Evolutionary conservation across 2,797 vertebrate species (phyloP).

Genomic region (Nyctalus aviator): DNA sequence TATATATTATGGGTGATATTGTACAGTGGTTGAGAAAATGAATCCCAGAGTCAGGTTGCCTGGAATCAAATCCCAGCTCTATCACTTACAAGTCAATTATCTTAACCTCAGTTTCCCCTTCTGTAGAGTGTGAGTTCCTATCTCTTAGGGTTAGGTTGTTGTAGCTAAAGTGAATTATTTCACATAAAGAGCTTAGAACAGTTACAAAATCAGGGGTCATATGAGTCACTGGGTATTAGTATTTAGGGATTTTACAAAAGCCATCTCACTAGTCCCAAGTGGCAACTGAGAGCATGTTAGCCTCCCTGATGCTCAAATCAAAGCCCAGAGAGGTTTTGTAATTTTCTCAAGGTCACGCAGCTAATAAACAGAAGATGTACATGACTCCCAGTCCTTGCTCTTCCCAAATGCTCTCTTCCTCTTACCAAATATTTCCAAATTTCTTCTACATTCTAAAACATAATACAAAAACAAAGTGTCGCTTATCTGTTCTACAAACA

Average conservation of each 20-base stretch:
- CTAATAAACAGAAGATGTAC: not conserved
- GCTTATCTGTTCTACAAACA: not conserved
- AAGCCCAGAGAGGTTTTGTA: not conserved
- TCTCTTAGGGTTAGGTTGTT: not conserved
- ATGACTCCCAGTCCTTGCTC: not conserved
- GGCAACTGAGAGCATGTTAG: not conserved
- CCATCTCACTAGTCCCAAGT: not conserved
- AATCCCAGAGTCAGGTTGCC: not conserved
- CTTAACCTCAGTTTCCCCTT: not conserved
- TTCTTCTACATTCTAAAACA: not conserved
- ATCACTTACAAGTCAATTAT: not conserved
- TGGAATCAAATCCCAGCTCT: not conserved
- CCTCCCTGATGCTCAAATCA: not conserved
- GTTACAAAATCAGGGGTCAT: not conserved
- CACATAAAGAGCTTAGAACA: not conserved
- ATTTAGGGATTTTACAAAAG: not conserved
- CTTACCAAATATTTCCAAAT: conserved; percentile 1
- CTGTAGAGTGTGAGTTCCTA: not conserved
- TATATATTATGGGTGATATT: not conserved
- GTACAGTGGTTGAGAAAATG: not conserved
- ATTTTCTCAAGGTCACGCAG: not conserved
- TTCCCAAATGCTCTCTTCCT: not conserved
- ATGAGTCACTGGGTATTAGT: not conserved
- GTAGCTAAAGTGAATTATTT: not conserved
- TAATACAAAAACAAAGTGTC: not conserved